Conservation (phyloP, 2,797 vertebrate genomes). For the Hoplostethus atlanticus region DNA sequence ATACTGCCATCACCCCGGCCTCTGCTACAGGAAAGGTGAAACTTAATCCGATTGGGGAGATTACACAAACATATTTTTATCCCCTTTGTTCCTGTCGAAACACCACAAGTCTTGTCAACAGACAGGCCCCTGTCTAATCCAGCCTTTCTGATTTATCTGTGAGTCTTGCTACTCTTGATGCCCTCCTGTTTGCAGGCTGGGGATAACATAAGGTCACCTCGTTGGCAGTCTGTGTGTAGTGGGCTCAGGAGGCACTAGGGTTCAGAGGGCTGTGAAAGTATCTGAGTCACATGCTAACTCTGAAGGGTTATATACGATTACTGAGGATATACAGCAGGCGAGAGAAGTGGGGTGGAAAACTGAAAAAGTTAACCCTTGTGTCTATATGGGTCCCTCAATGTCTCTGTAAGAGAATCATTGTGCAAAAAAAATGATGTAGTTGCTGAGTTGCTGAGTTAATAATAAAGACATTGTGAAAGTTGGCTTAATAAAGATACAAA, state of each 20-base stretch:
- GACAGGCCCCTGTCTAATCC: slow-evolving; percentile 44
- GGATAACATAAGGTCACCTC: slow-evolving; percentile 67
- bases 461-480: neutral
- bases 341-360: slow-evolving; percentile 19
- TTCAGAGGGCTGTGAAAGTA: slow-evolving; percentile 14
- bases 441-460: no score
- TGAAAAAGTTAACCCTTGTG: slow-evolving; percentile 7
- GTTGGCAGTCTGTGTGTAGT: slow-evolving; percentile 31
- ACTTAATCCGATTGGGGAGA: slow-evolving; percentile 74
- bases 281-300: slow-evolving; percentile 16
- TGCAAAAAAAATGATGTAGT: slow-evolving; percentile 5
- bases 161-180: slow-evolving; percentile 43
- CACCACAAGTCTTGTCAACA: slow-evolving; percentile 52
- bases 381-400: neutral
- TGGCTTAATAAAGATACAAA: slow-evolving; percentile 23
- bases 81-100: slow-evolving; percentile 63
- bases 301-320: slow-evolving; percentile 47
- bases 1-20: slow-evolving; percentile 35
- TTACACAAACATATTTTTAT: slow-evolving; percentile 72
- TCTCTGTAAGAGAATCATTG: slow-evolving; percentile 16
- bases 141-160: slow-evolving; percentile 63
- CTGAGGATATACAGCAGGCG: slow-evolving; percentile 45
- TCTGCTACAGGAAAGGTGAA: slow-evolving; percentile 53
- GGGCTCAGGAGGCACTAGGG: slow-evolving; percentile 23
- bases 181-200: slow-evolving; percentile 43